Conservation (phyloP, 1,140 invertebrate species). For the Drosophila busckii region DNA sequence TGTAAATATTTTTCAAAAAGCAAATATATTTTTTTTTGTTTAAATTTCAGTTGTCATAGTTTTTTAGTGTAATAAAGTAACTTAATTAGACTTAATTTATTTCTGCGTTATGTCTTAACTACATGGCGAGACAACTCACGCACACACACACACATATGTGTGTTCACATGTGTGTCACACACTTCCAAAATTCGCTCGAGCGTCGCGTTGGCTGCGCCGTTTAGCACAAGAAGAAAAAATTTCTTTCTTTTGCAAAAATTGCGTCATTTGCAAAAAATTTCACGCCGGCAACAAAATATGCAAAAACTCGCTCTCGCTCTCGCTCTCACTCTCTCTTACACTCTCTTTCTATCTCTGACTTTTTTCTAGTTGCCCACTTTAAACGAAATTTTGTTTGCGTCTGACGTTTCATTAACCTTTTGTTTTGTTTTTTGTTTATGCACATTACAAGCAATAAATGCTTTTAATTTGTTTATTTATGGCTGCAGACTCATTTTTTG, state of each 20-base stretch:
- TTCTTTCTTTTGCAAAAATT: constrained; percentile 48
- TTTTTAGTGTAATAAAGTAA: too few species aligned
- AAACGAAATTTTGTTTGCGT: constrained; percentile 1
- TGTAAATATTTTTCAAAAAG: too few species aligned
- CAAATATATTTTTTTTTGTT: too few species aligned
- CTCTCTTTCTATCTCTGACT: background rate
- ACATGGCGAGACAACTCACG: background rate
- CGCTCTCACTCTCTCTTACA: background rate
- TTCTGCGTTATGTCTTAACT: constrained; percentile 1
- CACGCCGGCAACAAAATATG: constrained; percentile 8
- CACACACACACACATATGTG: background rate
- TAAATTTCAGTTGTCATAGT: too few species aligned
- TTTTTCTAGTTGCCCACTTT: too few species aligned
- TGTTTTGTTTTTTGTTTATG: constrained; percentile 8
- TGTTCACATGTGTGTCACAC: constrained; percentile 2
- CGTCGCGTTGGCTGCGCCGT: constrained; percentile 12
- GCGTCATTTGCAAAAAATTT: constrained; percentile 69
- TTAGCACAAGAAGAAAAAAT: constrained; percentile 20
- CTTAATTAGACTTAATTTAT: too few species aligned
- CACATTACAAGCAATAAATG: too few species aligned
- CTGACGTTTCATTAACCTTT: constrained; percentile 5
- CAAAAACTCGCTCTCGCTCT: constrained; percentile 5
- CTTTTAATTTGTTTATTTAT: constrained; percentile 51
- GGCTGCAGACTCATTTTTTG: too few species aligned
- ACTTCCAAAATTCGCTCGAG: constrained; percentile 18